These are phyloP conservation scores for Melipona beecheii DNA, from an alignment of 2,888 invertebrate genomes.

Conservation along the genomic window DNA sequence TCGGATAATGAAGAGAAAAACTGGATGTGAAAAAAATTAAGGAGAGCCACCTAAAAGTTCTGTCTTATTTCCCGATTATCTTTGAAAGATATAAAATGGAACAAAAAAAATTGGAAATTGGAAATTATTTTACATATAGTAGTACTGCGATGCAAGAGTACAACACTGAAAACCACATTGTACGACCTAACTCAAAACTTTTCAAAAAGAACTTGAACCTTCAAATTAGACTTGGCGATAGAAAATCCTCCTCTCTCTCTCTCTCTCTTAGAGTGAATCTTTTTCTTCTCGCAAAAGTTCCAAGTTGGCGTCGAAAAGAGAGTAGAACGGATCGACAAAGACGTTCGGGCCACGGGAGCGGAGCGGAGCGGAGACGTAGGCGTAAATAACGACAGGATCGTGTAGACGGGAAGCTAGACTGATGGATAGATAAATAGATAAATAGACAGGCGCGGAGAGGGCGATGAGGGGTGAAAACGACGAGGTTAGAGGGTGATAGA, in stretches of 20 bases:
- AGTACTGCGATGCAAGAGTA: too few species aligned
- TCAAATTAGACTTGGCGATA: neutral
- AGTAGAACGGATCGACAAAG: neutral
- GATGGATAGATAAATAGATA: constrained; percentile 46
- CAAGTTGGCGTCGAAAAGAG: neutral
- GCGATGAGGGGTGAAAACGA: neutral
- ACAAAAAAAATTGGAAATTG: neutral
- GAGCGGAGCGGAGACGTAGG: neutral
- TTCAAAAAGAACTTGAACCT: neutral
- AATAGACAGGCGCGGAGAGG: constrained; percentile 16
- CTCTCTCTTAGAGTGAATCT: neutral
- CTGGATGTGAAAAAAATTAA: too few species aligned
- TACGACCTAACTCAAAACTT: neutral
- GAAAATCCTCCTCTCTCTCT: constrained; percentile 35
- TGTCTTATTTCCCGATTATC: neutral
- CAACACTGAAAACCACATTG: neutral
- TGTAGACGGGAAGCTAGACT: constrained; percentile 26
- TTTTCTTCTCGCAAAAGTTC: constrained; percentile 32
- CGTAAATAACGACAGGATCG: constrained; percentile 23
- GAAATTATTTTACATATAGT: neutral
- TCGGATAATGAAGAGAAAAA: too few species aligned
- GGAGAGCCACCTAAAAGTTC: too few species aligned
- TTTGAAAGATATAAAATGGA: neutral
- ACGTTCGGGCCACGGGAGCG: neutral
- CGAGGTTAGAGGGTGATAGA: constrained; percentile 26